phyloP scores from a whole-genome alignment of 2,113 vertebrate species.

The Ovis canadensis region DNA sequence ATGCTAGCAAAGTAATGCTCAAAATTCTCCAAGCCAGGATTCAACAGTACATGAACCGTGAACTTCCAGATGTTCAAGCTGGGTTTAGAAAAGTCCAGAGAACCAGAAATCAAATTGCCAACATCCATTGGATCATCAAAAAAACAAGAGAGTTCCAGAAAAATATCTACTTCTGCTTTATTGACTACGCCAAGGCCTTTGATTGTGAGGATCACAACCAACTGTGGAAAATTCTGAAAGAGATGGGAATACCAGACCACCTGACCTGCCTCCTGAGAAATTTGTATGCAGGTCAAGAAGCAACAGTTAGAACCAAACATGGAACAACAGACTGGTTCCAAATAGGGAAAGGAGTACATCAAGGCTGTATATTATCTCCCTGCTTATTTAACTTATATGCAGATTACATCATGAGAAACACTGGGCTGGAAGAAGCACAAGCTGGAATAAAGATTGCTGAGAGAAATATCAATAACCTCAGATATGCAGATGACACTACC shows the following conservation, averaged over 20 bases:
- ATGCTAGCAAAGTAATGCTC: not conserved
- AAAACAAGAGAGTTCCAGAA: not conserved
- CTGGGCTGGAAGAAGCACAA: not conserved
- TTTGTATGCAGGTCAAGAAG: not conserved
- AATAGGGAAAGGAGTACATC: not conserved
- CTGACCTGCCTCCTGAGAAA: not conserved
- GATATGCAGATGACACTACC: not conserved
- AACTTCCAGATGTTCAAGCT: not conserved
- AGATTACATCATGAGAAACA: not conserved
- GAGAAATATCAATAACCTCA: not conserved
- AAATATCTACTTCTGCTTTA: not conserved
- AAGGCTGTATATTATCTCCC: not conserved
- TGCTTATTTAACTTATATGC: not conserved
- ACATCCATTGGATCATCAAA: not conserved
- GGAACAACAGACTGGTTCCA: not conserved
- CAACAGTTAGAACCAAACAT: not conserved
- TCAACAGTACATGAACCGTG: not conserved
- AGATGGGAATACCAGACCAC: not conserved
- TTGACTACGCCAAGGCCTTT: not conserved
- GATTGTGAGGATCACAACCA: not conserved
- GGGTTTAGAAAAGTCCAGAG: not conserved
- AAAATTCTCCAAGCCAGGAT: not conserved
- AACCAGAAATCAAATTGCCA: not conserved
- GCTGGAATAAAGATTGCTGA: not conserved
- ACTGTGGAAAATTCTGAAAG: not conserved